Evolutionary conservation across 2,113 vertebrate genomes (phyloP), one percentile per base, ranked within the genome.

Genomic region (Leptobrachium leishanense): DNA sequence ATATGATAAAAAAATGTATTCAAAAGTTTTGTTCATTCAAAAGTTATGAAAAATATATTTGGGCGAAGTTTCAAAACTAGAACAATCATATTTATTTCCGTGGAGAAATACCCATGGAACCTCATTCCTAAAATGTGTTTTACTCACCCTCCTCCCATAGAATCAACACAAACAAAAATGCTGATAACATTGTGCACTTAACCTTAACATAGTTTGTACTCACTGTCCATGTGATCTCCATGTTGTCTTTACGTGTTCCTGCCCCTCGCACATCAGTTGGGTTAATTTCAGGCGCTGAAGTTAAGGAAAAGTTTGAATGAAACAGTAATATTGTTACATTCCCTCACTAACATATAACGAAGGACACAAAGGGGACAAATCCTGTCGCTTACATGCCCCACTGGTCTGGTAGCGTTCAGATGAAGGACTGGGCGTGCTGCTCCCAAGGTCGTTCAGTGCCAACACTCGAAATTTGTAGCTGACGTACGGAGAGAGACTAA

Each of bases 181-280:
- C 20, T 31, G 20, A 31, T 31, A 31, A 31, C 20, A 31, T 1
- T 31, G 20, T 31, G 20, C 1, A 31, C 20, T 31, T 31, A 31
- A 44, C 3, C 59, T n/a, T 63, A 41, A 68, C 66, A 43, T 31
- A 41, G 13, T 53, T 20, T 59, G 65, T 44, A 83, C 92, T 93
- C 85, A 99, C 98, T 76, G 94, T 95, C 98, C 98, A 99, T 0
- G 90, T 96, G 85, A 99, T 98, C 87, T 98, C 96, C 97, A 99
- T 99, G 81, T 97, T 99, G 88, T 94, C 95, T 82, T 94, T 97
- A 43, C 90, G 92, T 79, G 94, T 94, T 46, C 98, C 98, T 77
- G 89, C 92, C 10, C 96, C 98, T 82, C 92, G 90, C 9, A 99
- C 91, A 3, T 93, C 95, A 0, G 85, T 85, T 1, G 96, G 97